phyloP scores from a whole-genome alignment of 2,888 invertebrate genomes.

The Plagodis pulveraria region DNA sequence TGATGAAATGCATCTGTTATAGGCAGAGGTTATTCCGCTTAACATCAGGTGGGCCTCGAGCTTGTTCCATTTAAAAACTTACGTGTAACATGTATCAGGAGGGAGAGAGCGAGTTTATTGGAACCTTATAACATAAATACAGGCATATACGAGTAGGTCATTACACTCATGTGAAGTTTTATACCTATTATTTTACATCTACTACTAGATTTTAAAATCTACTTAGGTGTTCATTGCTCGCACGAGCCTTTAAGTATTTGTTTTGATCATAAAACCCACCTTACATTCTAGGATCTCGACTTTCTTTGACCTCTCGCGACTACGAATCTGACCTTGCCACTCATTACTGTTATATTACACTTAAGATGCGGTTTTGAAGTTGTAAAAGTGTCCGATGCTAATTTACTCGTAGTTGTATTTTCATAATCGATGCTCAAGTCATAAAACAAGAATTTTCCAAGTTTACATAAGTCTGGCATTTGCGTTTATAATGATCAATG shows the following conservation, averaged over 20 bases:
- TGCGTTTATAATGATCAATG: not conserved
- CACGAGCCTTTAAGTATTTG: conserved; percentile 12
- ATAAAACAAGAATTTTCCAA: not conserved
- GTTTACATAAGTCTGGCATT: not conserved
- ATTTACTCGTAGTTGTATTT: conserved; percentile 2
- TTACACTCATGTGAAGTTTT: too few relatives aligned
- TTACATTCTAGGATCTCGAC: conserved; percentile 20
- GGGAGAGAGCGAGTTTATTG: too few relatives aligned
- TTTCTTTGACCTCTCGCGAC: conserved; percentile 21
- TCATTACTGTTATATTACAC: conserved; percentile 16
- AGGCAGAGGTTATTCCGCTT: too few relatives aligned
- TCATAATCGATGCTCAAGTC: conserved; percentile 2
- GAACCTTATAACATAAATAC: too few relatives aligned
- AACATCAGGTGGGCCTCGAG: too few relatives aligned
- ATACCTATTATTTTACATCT: too few relatives aligned
- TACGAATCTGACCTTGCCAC: conserved; percentile 9
- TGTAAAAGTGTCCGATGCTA: conserved; percentile 9
- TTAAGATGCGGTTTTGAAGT: conserved; percentile 2
- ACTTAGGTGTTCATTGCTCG: not conserved
- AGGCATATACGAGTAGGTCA: too few relatives aligned
- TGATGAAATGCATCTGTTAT: too few relatives aligned
- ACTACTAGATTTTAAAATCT: conserved; percentile 7
- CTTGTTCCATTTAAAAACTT: too few relatives aligned
- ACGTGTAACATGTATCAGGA: too few relatives aligned
- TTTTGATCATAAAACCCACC: conserved; percentile 13